Conservation (phyloP, 2,113 vertebrate genomes). For the Stictonetta naevosa region DNA sequence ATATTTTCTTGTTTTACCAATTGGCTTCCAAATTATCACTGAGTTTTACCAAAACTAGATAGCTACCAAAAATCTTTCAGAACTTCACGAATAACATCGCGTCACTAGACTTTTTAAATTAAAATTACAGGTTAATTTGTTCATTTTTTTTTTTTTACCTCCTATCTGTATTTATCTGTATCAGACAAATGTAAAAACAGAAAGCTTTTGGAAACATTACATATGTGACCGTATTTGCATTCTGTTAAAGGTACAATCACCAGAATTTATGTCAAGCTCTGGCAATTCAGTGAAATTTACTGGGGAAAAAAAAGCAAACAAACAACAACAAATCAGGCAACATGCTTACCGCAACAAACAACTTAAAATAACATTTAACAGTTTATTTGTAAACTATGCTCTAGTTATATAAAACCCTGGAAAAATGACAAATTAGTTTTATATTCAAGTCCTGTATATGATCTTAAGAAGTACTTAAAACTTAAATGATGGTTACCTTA, state of each 20-base stretch:
- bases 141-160: not conserved
- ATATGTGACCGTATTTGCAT: slow-evolving; percentile 14
- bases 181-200: slow-evolving; percentile 10
- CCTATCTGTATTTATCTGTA: not conserved
- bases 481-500: slow-evolving; percentile 82
- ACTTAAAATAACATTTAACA: slow-evolving; percentile 18
- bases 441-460: not conserved
- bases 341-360: slow-evolving; percentile 20
- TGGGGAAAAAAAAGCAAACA: not conserved
- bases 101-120: not conserved
- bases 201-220: slow-evolving; percentile 37
- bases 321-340: not conserved
- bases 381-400: not conserved
- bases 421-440: not conserved
- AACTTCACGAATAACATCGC: not conserved
- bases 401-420: not conserved
- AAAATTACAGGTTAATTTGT: not conserved
- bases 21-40: not conserved
- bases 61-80: not conserved
- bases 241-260: slow-evolving; percentile 9
- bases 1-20: not conserved
- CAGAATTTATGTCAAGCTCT: not conserved
- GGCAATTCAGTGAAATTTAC: not conserved
- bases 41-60: not conserved
- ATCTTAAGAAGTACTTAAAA: slow-evolving; percentile 7